Percentiles rank a stretch among this genome's conserved stretches.
These are phyloP conservation scores for Apeltes quadracus DNA, from an alignment of 2,113 vertebrate genomes.

Conservation along the genomic window DNA sequence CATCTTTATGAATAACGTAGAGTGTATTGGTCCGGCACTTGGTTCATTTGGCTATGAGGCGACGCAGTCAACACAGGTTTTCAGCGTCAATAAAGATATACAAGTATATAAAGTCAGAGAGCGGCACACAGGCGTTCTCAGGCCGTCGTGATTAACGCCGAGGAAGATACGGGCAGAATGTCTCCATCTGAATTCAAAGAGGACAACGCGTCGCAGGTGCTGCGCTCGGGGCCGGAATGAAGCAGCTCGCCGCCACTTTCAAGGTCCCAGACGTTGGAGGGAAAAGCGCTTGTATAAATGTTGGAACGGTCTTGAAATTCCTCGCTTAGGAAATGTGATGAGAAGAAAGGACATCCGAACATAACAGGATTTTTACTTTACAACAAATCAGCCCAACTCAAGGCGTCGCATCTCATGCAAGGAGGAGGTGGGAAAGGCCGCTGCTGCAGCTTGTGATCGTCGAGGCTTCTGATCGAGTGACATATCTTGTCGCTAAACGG, in stretches of 20 bases:
- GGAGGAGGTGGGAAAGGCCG: not conserved
- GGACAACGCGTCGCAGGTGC: constrained; percentile 53
- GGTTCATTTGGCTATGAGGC: constrained; percentile 43
- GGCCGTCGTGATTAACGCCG: constrained; percentile 11
- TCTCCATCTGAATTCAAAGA: constrained; percentile 12
- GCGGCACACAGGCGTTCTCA: constrained; percentile 5
- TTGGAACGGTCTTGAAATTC: constrained; percentile 66
- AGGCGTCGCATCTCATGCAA: not conserved
- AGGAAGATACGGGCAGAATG: constrained; percentile 19
- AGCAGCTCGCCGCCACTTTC: constrained; percentile 15
- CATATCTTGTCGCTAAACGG: constrained; percentile 8
- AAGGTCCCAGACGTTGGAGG: constrained; percentile 41
- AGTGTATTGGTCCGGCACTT: constrained; percentile 2
- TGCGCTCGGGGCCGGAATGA: constrained; percentile 17
- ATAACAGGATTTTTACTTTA: constrained; percentile 13
- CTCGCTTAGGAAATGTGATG: constrained; percentile 19
- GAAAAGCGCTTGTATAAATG: constrained; percentile 58
- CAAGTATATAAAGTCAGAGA: not conserved
- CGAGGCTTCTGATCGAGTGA: not conserved
- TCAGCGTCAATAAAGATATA: constrained; percentile 17
- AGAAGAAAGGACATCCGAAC: constrained; percentile 14
- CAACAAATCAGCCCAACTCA: not conserved
- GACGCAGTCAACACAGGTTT: not conserved
- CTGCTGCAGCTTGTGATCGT: not conserved
- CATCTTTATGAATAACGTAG: constrained; percentile 48